Percentiles rank a stretch among this genome's conserved stretches.
Conservation (phyloP, 2,797 vertebrate genomes). For the Notolepis coatsorum region DNA sequence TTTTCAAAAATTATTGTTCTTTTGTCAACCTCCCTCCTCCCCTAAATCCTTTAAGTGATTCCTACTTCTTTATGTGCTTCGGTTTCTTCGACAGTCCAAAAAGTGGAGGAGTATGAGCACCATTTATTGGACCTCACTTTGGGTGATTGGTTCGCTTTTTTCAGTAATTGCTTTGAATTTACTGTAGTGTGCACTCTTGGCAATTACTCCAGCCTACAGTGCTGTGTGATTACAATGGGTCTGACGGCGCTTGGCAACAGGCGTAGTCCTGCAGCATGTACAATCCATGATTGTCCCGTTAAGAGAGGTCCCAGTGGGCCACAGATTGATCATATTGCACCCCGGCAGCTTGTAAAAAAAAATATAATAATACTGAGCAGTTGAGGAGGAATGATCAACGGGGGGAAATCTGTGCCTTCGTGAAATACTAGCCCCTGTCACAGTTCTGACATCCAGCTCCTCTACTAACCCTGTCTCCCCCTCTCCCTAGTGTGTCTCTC, state of each 20-base stretch:
- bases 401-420: no score
- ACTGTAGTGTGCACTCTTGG: slow-evolving; percentile 32
- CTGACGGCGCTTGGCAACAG: slow-evolving; percentile 40
- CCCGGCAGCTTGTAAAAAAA: slow-evolving; percentile 7
- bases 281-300: slow-evolving; percentile 46
- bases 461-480: no score
- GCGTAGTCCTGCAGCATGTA: slow-evolving; percentile 2
- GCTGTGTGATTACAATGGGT: slow-evolving; percentile 41
- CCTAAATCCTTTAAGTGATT: slow-evolving; percentile 7
- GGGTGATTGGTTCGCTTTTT: slow-evolving; percentile 34
- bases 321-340: slow-evolving; percentile 47
- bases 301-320: slow-evolving; percentile 48
- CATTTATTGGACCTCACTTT: slow-evolving; percentile 27
- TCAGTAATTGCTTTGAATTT: slow-evolving; percentile 64
- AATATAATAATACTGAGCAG: no score
- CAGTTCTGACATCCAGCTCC: no score
- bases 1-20: slow-evolving; percentile 2
- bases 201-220: slow-evolving; percentile 50
- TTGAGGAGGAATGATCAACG: no score
- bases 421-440: no score
- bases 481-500: no score
- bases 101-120: slow-evolving; percentile 20
- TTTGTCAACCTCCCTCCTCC: not conserved
- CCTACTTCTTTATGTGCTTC: slow-evolving; percentile 2
- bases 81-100: slow-evolving; percentile 2